A percentile compares a stretch with the other conserved stretches of the same genome.
phyloP scores from a whole-genome alignment of 2,888 invertebrate species.

The Alloplasta piceator region DNA sequence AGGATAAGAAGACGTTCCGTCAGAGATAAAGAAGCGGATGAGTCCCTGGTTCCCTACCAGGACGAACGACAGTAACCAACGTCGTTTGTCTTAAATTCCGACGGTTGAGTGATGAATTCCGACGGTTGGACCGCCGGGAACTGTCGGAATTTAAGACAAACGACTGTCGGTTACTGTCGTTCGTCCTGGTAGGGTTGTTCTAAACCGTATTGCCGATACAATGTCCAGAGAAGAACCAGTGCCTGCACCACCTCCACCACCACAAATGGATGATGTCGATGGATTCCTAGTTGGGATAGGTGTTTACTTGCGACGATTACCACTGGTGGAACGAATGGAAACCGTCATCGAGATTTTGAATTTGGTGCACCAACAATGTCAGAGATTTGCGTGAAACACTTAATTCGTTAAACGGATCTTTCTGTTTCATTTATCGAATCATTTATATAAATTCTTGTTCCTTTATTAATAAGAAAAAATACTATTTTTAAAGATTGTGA shows the following conservation, averaged over 20 bases:
- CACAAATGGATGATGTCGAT: conserved; percentile 35
- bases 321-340: conserved; percentile 9
- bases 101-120: too few relatives aligned
- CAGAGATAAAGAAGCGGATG: background rate
- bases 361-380: conserved; percentile 18
- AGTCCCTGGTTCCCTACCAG: too few relatives aligned
- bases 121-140: too few relatives aligned
- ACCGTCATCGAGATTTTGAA: conserved; percentile 21
- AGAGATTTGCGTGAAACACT: background rate
- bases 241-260: conserved; percentile 25
- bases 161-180: too few relatives aligned
- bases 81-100: too few relatives aligned
- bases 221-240: conserved; percentile 11
- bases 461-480: conserved; percentile 4
- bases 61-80: too few relatives aligned
- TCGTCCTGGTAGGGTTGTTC: too few relatives aligned
- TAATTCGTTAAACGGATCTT: conserved; percentile 1
- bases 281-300: conserved; percentile 23
- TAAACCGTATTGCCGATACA: conserved; percentile 24
- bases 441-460: too few relatives aligned
- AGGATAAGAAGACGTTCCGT: conserved; percentile 25
- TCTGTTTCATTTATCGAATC: background rate
- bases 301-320: conserved; percentile 13
- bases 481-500: background rate
- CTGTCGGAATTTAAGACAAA: too few relatives aligned